Percentiles rank a stretch among this genome's conserved stretches.
Evolutionary conservation across 92 coral and sea anemone genomes (phyloP).

Genomic region (Hydrozoanthus gracilis): DNA sequence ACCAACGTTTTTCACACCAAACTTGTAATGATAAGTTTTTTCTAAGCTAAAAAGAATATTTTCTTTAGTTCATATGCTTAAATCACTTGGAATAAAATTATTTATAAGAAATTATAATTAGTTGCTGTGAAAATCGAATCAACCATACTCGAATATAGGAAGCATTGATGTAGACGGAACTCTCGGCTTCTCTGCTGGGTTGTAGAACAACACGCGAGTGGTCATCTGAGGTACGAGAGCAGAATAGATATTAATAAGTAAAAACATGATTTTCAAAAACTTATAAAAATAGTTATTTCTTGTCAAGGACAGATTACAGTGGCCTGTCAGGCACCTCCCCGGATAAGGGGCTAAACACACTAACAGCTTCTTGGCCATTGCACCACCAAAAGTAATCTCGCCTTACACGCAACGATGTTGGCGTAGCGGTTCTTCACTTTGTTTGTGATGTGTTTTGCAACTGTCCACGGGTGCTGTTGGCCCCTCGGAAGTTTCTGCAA

Average conservation of each 20-base stretch:
- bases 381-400: background rate
- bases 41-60: no score
- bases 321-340: no score
- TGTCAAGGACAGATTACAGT: no score
- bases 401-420: constrained; percentile 85
- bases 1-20: no score
- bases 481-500: constrained; percentile 60
- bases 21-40: no score
- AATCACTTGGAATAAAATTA: background rate
- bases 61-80: no score
- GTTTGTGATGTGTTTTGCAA: constrained; percentile 68
- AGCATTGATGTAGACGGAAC: constrained; percentile 90
- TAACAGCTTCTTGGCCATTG: background rate
- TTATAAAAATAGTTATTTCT: no score
- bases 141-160: constrained; percentile 76
- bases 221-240: constrained; percentile 69
- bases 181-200: constrained; percentile 50
- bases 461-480: constrained; percentile 63
- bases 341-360: no score
- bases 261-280: no score
- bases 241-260: background rate
- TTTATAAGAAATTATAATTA: background rate
- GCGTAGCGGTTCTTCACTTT: constrained; percentile 84
- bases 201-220: constrained; percentile 83
- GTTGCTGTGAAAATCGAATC: no score